phyloP scores from a whole-genome alignment of 2,888 invertebrate species.

The Cheiracanthium punctorium region DNA sequence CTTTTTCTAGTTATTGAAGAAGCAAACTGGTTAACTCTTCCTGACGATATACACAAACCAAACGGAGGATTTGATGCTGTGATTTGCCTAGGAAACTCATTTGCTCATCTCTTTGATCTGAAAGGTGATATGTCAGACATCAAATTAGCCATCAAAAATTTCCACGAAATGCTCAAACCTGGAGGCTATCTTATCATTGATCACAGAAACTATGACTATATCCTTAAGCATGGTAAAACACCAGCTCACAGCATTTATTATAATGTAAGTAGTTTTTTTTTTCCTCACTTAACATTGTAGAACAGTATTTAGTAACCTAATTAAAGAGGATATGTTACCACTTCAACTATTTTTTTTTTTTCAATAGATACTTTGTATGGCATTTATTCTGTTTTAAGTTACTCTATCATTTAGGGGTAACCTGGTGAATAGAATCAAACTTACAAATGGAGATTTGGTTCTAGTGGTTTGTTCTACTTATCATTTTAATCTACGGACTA shows the following conservation, averaged over 20 bases:
- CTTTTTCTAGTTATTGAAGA: conserved; percentile 86
- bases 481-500: too few relatives aligned
- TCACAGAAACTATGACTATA: conserved; percentile 91
- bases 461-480: too few relatives aligned
- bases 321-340: too few relatives aligned
- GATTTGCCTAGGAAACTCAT: conserved; percentile 92
- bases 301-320: too few relatives aligned
- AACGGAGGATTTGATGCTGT: conserved; percentile 88
- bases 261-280: conserved; percentile 82
- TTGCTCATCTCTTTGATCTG: conserved; percentile 89
- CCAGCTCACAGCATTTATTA: conserved; percentile 91
- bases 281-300: not conserved
- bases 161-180: conserved; percentile 87
- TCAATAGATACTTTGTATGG: too few relatives aligned
- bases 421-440: too few relatives aligned
- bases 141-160: conserved; percentile 84
- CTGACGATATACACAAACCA: conserved; percentile 82
- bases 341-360: too few relatives aligned
- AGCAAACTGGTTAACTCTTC: conserved; percentile 90
- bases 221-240: conserved; percentile 85
- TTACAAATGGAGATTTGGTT: too few relatives aligned
- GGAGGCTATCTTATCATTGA: conserved; percentile 90
- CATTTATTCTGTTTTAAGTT: too few relatives aligned
- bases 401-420: too few relatives aligned
- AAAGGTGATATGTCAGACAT: conserved; percentile 87